Evolutionary conservation across 2,797 vertebrate species (phyloP), one percentile per base, ranked within the genome.

Genomic region (Galaxias olidus): DNA sequence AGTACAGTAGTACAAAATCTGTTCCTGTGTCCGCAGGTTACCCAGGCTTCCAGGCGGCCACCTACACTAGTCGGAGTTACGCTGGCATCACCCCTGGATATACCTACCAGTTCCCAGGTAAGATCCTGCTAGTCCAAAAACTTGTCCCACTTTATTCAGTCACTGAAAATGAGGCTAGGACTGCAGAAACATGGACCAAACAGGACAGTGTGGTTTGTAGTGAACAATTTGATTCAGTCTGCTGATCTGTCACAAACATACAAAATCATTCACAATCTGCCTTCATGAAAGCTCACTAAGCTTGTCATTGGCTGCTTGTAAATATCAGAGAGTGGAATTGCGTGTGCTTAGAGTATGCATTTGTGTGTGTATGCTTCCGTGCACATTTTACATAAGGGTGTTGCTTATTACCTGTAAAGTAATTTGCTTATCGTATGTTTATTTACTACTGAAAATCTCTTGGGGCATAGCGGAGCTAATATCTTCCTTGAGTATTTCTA

Each of bases 71-170:
- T 73, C 94, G 97, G 67, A 97, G 96, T 90, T 99, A 99, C 61
- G 95, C 97, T 71, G 96, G 97, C 83, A 92, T 99, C 62, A 95
- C 96, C 61, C 97, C 97, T 57, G 97, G 97, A 83, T 98, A 99
- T 73, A 98, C 97, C 84, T 99, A 98, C 87, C 97, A 99, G 92
- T 99, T 98, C 80, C 97, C 97, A 14, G 97, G 97, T 98, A 94
- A 93, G 91, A 70, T 54, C 45, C 9, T 15, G 17, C 30, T 15
- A 20, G n/a, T 17, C 20, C 19, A 14, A n/a, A 4, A 20, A 5
- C 47, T 52, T 50, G 43, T 0, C 48, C 45, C 40, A 53, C 9
- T 50, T 49, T 54, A 10, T 10, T 14, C 40, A 42, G n/a, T 43
- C 55, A 12, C 2, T 30, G 30, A 30, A 30, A 30, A 30, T 2